Conservation (phyloP, 2,888 invertebrate genomes). For the Macrosiphum euphorbiae region DNA sequence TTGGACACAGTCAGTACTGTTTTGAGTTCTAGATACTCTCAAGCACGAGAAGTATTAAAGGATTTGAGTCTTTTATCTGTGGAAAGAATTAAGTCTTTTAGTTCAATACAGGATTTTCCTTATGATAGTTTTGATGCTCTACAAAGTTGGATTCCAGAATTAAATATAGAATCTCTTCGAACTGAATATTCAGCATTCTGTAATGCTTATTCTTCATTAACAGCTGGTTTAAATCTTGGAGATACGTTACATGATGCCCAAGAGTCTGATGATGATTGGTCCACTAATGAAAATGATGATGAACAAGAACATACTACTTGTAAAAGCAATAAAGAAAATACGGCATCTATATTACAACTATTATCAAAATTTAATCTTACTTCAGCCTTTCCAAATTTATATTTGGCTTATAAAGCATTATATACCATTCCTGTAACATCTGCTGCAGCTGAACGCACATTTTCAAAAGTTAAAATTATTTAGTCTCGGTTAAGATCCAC, state of each 20-base stretch:
- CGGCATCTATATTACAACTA: conserved; percentile 20
- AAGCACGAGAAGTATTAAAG: conserved; percentile 10
- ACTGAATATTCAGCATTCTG: no score
- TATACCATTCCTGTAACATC: not conserved
- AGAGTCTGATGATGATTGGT: not conserved
- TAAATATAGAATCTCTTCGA: no score
- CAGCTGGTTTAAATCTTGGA: no score
- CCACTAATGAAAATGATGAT: not conserved
- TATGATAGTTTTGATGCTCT: no score
- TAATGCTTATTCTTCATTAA: no score
- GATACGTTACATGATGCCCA: not conserved
- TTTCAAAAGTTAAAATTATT: not conserved
- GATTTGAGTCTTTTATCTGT: conserved; percentile 10
- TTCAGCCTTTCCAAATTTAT: conserved; percentile 26
- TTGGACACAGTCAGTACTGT: conserved; percentile 15
- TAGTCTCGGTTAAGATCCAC: conserved; percentile 6
- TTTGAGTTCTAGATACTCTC: conserved; percentile 30
- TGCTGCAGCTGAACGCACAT: not conserved
- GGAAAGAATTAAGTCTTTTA: conserved; percentile 26
- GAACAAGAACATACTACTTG: not conserved
- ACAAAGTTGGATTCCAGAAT: no score
- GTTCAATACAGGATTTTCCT: no score
- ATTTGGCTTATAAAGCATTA: conserved; percentile 39
- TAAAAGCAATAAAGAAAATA: not conserved
- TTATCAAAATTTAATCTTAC: conserved; percentile 22